Evolutionary conservation across 1,140 invertebrate genomes (phyloP), one percentile per base, ranked within the genome.

Genomic region (Littorina saxatilis): DNA sequence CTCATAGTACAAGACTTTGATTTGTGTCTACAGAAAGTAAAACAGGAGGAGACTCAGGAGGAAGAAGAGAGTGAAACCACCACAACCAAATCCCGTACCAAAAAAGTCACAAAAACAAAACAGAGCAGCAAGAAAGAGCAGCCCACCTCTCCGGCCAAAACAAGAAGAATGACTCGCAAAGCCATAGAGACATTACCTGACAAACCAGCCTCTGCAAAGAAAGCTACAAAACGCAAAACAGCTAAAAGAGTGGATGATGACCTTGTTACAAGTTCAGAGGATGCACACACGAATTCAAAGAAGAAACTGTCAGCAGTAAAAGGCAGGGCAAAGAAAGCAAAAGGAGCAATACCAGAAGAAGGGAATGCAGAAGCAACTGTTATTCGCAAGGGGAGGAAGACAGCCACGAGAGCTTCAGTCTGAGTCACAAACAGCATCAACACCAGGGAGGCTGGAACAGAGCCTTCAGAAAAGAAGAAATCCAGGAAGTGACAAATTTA

Each of bases 111-210:
- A 29, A 37, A 39, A 39, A 9, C 0, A 29, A 68, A 15, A 32
- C 37, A 39, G 23, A 7, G 0, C 66, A 68, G 15, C 35, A 68
- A 39, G 23, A 2, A 37, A 20, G 66, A 68, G 1, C 9, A 0
- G 66, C 32, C 2, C 9, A 39, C 35, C 17, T 39, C 66, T 20
- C 66, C 66, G 17, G 4, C 37, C 0, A 37, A 68, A 3, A 17
- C 50, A 27, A 75, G 50, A 75, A 75, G 50, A 39, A 50, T 75
- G 5, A 75, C 50, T 50, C 73, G 43, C 43, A 75, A 7, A 75
- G 47, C 50, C 50, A 13, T 50, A 23, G 2, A 75, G 37, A 52
- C 29, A 37, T 23, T 50, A n/a, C 27, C 23, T 13, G 73, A 52
- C 0, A 27, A 52, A 27, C n/a, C 73, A 0, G 29, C n/a, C 73